Percentiles rank a stretch among this genome's conserved stretches.
Evolutionary conservation across 2,797 vertebrate genomes (phyloP).

Genomic region (Eulemur coronatus): DNA sequence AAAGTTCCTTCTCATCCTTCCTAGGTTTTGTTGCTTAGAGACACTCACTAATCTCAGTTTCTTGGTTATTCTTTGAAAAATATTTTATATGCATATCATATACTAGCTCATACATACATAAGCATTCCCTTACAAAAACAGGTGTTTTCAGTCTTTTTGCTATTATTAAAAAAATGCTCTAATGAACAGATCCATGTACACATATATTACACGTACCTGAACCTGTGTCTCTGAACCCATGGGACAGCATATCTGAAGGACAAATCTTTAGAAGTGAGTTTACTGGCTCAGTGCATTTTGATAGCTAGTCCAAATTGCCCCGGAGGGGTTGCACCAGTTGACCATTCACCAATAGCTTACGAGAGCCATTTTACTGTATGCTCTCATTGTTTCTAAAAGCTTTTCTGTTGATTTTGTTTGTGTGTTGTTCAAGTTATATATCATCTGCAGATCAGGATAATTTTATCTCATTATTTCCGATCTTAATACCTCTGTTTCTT

Average conservation of each 20-base stretch:
- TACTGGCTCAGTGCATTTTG: background rate
- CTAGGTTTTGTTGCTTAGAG: background rate
- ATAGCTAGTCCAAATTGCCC: background rate
- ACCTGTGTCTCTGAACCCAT: background rate
- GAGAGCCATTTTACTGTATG: background rate
- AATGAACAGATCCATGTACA: background rate
- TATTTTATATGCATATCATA: background rate
- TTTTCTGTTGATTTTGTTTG: background rate
- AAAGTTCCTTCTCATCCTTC: background rate
- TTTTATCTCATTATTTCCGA: background rate
- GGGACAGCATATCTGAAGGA: background rate
- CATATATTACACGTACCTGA: background rate
- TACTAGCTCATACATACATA: background rate
- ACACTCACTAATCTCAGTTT: background rate
- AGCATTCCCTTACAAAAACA: background rate
- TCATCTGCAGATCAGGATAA: background rate
- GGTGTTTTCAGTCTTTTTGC: background rate
- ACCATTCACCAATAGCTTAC: background rate
- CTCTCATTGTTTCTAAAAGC: background rate
- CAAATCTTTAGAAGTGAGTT: background rate
- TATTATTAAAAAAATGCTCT: background rate
- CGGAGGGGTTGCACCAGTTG: background rate
- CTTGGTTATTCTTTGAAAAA: background rate
- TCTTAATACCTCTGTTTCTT: background rate
- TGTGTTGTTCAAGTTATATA: background rate